Conservation (phyloP, 2,797 vertebrate genomes). For the Gephyroberyx darwinii region DNA sequence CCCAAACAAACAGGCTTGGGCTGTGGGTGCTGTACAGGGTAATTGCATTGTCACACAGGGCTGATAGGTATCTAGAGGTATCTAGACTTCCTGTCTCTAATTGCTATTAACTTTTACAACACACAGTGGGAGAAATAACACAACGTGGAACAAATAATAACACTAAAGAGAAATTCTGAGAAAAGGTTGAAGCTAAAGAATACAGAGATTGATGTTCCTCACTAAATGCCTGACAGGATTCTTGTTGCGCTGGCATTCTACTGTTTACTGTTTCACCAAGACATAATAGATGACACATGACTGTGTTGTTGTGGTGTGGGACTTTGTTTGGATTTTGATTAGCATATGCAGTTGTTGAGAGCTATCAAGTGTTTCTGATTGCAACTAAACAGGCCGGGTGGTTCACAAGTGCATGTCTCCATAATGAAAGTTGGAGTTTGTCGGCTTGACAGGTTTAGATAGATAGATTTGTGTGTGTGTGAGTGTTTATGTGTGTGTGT, state of each 20-base stretch:
- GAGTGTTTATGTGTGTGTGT: conserved; percentile 3
- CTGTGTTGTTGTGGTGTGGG: not conserved
- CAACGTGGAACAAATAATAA: conserved; percentile 46
- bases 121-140: conserved; percentile 37
- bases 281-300: conserved; percentile 6
- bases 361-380: conserved; percentile 38
- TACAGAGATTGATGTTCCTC: conserved; percentile 9
- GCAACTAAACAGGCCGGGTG: not conserved
- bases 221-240: conserved; percentile 36
- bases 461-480: conserved; percentile 20
- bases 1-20: too few relatives aligned
- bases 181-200: conserved; percentile 18
- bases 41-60: conserved; percentile 35
- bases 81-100: conserved; percentile 39
- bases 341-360: conserved; percentile 14
- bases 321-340: conserved; percentile 24
- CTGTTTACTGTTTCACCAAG: conserved; percentile 16
- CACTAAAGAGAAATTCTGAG: conserved; percentile 13
- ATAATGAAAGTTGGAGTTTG: conserved; percentile 26
- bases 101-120: conserved; percentile 37
- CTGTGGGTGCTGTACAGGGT: not conserved
- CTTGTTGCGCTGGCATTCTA: conserved; percentile 26
- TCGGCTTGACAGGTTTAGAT: not conserved
- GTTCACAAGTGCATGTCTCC: not conserved
- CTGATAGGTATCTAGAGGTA: not conserved